These are phyloP conservation scores for Loriculus beryllinus DNA, from an alignment of 2,797 vertebrate species.

Conservation along the genomic window DNA sequence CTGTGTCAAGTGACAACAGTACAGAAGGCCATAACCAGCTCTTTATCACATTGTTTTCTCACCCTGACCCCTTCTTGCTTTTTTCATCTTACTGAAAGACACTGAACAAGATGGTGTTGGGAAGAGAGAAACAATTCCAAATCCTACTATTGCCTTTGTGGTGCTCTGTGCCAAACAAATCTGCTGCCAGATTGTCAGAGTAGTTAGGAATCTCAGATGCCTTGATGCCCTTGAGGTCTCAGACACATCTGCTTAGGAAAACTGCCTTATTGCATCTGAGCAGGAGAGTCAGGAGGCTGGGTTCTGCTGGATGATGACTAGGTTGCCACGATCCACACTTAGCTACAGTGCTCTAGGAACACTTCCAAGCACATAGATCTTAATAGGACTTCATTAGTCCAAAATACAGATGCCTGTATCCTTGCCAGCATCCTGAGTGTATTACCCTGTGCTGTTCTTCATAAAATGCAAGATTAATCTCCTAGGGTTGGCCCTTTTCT, in stretches of 20 bases:
- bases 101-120: slow-evolving; percentile 34
- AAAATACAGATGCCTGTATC: slow-evolving; percentile 41
- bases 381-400: slow-evolving; percentile 44
- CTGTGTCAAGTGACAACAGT: not conserved
- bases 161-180: slow-evolving; percentile 38
- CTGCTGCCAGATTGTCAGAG: slow-evolving; percentile 47
- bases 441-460: slow-evolving; percentile 1
- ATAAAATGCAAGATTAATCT: not conserved
- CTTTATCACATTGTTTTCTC: slow-evolving; percentile 30
- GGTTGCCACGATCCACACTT: not conserved
- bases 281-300: rapidly evolving
- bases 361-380: slow-evolving; percentile 46
- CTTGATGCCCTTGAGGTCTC: slow-evolving; percentile 54
- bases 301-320: not conserved
- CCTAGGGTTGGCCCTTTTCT: not conserved
- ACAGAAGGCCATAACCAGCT: slow-evolving; percentile 6
- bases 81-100: not conserved
- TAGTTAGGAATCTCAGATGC: slow-evolving; percentile 29
- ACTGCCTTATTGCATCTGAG: slow-evolving; percentile 46
- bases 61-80: not conserved
- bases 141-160: not conserved
- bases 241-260: slow-evolving; percentile 58
- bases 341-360: slow-evolving; percentile 37
- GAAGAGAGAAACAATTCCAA: slow-evolving; percentile 26
- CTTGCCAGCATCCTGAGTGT: slow-evolving; percentile 28